These are phyloP conservation scores for Hydropotes inermis DNA, from an alignment of 2,113 vertebrate genomes.

Conservation along the genomic window DNA sequence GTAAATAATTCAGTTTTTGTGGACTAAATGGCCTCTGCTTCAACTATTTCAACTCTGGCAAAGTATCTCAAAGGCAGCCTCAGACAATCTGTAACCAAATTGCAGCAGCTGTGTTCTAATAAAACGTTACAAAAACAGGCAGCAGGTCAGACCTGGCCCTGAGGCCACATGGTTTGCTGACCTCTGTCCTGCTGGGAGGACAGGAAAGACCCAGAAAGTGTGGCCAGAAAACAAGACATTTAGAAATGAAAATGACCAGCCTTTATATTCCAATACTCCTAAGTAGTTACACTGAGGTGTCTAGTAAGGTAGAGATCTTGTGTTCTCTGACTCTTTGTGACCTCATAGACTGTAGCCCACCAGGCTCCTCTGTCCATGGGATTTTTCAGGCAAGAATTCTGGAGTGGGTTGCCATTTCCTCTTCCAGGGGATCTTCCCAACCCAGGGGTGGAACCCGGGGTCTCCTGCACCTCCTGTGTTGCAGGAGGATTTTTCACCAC, in stretches of 20 bases:
- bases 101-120: not conserved
- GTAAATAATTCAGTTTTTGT: conserved; percentile 30
- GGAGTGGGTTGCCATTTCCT: not conserved
- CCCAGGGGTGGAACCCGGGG: not conserved
- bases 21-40: not conserved
- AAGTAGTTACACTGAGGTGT: not conserved
- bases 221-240: not conserved
- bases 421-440: not conserved
- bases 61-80: not conserved
- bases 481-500: not conserved
- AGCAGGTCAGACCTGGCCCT: not conserved
- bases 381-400: not conserved
- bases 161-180: not conserved
- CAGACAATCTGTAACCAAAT: not conserved
- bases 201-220: not conserved
- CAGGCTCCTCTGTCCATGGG: not conserved
- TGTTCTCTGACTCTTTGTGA: not conserved
- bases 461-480: not conserved
- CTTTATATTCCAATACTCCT: not conserved
- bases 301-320: not conserved
- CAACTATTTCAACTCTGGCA: not conserved
- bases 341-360: not conserved
- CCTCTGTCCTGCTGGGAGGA: not conserved
- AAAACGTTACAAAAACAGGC: not conserved
- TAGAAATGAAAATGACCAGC: not conserved